Evolutionary conservation across 1,140 invertebrate species (phyloP).

Genomic region (Onthophagus taurus): DNA sequence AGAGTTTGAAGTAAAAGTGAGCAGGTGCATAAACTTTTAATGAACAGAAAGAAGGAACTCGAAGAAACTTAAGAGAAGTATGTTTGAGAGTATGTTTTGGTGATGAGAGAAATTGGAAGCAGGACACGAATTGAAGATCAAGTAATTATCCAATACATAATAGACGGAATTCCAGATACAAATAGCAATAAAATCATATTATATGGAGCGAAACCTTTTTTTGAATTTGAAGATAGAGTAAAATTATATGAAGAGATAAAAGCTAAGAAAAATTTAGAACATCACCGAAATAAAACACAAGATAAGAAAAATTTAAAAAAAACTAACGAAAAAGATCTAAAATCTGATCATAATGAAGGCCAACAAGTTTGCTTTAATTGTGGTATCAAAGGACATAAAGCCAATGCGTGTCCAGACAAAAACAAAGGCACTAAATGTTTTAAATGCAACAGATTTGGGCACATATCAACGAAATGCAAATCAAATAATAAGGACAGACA

Average conservation of each 20-base stretch:
- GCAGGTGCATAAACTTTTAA: slow-evolving; percentile 14
- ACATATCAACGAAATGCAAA: neutral
- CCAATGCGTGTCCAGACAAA: slow-evolving; percentile 7
- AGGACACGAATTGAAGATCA: slow-evolving; percentile 19
- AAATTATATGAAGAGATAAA: neutral
- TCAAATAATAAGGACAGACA: neutral
- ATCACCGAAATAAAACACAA: neutral
- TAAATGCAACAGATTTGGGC: slow-evolving; percentile 7
- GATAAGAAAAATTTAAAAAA: neutral
- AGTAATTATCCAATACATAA: slow-evolving; percentile 27
- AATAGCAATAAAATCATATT: slow-evolving; percentile 17
- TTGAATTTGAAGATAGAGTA: slow-evolving; percentile 9
- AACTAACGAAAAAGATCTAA: neutral
- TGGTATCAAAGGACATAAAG: neutral
- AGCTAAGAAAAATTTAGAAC: neutral
- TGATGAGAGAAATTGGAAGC: slow-evolving; percentile 27
- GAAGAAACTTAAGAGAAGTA: too few species aligned
- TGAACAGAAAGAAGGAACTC: slow-evolving; percentile 4
- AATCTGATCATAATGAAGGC: neutral
- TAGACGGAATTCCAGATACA: slow-evolving; percentile 24
- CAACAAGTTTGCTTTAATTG: slow-evolving; percentile 6
- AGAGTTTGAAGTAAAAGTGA: slow-evolving; percentile 13
- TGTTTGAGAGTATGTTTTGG: slow-evolving; percentile 23
- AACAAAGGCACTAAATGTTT: slow-evolving; percentile 7
- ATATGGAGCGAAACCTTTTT: slow-evolving; percentile 13